A percentile compares a stretch with the other conserved stretches of the same genome.
Evolutionary conservation across 2,888 invertebrate species (phyloP).

Genomic region (Diarsia rubi): DNA sequence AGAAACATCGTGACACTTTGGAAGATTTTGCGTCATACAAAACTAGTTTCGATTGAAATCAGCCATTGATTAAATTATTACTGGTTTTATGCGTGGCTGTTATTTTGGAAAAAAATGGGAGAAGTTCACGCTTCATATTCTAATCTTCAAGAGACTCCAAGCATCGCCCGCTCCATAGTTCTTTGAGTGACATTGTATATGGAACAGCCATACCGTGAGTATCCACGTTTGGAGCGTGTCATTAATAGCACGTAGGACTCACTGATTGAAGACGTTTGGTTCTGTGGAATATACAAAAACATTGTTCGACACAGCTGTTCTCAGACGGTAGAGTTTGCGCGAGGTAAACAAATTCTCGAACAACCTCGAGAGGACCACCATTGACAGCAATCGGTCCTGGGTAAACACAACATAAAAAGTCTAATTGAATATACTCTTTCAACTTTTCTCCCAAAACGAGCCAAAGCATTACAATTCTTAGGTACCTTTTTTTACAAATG

Average conservation of each 20-base stretch:
- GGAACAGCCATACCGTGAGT: neutral
- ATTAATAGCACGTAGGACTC: neutral
- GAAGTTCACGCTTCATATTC: no score
- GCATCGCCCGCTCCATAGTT: neutral
- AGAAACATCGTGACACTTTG: neutral
- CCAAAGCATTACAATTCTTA: neutral
- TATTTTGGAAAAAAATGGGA: neutral
- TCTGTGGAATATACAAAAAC: neutral
- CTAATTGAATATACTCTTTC: neutral
- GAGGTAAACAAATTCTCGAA: neutral
- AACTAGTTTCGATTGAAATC: neutral
- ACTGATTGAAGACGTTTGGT: neutral
- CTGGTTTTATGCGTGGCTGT: neutral
- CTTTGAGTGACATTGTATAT: neutral
- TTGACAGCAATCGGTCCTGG: neutral
- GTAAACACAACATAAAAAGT: neutral
- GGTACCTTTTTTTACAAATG: conserved; percentile 6
- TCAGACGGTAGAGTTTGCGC: neutral
- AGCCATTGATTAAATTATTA: neutral
- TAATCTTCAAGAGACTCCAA: neutral
- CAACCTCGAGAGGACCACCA: neutral
- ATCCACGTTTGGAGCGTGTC: neutral
- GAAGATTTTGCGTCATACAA: neutral
- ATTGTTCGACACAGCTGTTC: neutral
- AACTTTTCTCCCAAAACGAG: neutral